Percentiles rank a stretch among this genome's conserved stretches.
phyloP scores from a whole-genome alignment of 2,113 vertebrate species.

The Carettochelys insculpta region DNA sequence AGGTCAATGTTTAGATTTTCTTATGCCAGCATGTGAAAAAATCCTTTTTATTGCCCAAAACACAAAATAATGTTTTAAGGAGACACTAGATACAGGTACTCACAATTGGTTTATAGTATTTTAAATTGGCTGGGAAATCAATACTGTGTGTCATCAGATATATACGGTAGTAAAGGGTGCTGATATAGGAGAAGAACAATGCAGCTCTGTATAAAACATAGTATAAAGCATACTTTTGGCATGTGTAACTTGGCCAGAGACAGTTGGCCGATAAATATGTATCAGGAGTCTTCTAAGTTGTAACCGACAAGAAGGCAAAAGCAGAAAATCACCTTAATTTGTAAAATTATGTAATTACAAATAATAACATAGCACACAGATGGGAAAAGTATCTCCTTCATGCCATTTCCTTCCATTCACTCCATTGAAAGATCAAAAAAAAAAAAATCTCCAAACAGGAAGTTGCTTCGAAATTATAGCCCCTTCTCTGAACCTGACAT shows the following conservation, averaged over 20 bases:
- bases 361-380: not conserved
- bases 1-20: conserved; percentile 20
- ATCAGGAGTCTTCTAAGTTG: conserved; percentile 1
- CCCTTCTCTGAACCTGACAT: conserved; percentile 86
- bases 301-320: conserved; percentile 8
- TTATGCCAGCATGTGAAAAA: not conserved
- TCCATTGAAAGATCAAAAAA: conserved; percentile 45
- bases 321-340: conserved; percentile 24
- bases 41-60: not conserved
- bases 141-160: conserved; percentile 51
- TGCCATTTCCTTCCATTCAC: conserved; percentile 29
- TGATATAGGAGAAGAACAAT: not conserved
- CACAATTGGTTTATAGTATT: conserved; percentile 51
- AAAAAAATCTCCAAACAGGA: conserved; percentile 73
- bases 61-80: conserved; percentile 21
- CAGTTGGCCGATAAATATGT: not conserved
- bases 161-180: not conserved
- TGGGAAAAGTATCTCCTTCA: not conserved
- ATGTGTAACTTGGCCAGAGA: not conserved
- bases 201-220: not conserved
- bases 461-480: conserved; percentile 73
- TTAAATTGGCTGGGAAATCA: conserved; percentile 49
- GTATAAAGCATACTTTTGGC: not conserved
- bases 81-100: conserved; percentile 32
- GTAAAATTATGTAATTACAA: conserved; percentile 26